Base-by-base conservation (phyloP, 2,888 invertebrate genomes). In the Harpalus rubripes region DNA sequence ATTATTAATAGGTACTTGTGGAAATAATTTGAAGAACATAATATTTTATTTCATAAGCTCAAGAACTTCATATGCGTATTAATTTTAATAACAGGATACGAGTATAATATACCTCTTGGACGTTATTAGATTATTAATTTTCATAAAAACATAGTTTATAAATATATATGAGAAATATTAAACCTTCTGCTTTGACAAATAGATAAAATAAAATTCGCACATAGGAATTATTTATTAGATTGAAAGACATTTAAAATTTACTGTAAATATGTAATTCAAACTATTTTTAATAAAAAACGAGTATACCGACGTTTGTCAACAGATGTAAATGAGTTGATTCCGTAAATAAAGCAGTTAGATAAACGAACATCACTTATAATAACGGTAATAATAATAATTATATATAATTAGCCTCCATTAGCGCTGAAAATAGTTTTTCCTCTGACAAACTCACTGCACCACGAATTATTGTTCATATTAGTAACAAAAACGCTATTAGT, bases 381-480 rank as follows among this genome's bases (percentile, higher is more conserved):
- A 74, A 74, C 44, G 72, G 44, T 74, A 22, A 44, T 16, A 52
- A 15, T 15, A 72, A 39, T 41, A 41, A 72, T 72, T 72, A 39
- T 8, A 15, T 44, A 41, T 18, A 74, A 74, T 74, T 74, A 74
- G 3, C 52, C 18, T 44, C 52, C 72, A 74, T 74, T 74, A 44
- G 44, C 16, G 18, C 18, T 18, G 41, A 44, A 44, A 44, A 74
- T 74, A 8, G 52, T 74, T 74, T 44, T 74, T 39, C 8, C 44
- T 16, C 18, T 74, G 44, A 52, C 52, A 74, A 18, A 7, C 41
- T 15, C 68, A 39, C 39, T 12, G 63, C 7, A 10, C n/a, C 68
- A n/a, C 22, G 39, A 15, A 39, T 68, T 44, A 74, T 44, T 44
- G 72, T 74, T 74, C 44, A 44, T 12, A 74, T 74, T 74, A 39